phyloP scores from a whole-genome alignment of 2,888 invertebrate genomes.

The Tiliacea aurago region DNA sequence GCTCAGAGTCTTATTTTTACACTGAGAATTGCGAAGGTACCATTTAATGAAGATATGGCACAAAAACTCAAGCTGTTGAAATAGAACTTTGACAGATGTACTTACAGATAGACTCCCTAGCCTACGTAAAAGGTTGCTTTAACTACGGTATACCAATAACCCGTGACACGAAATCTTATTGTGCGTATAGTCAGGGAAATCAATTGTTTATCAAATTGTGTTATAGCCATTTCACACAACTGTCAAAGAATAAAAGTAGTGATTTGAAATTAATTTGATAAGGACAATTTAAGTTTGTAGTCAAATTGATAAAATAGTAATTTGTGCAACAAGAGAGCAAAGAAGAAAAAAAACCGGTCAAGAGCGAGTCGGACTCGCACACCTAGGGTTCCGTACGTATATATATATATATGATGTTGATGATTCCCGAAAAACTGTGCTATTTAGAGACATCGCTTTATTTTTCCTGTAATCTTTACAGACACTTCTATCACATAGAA shows the following conservation, averaged over 20 bases:
- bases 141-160: background rate
- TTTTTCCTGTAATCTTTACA: no score
- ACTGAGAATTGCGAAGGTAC: background rate
- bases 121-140: background rate
- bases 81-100: background rate
- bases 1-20: background rate
- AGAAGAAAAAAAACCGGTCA: no score
- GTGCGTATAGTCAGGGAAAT: background rate
- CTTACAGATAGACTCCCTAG: background rate
- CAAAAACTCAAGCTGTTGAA: background rate
- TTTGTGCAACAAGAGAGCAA: no score
- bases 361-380: no score
- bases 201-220: background rate
- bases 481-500: no score
- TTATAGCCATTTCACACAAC: background rate
- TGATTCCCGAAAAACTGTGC: no score
- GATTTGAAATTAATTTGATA: background rate
- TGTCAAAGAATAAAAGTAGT: background rate
- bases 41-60: background rate
- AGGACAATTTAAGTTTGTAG: background rate
- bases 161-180: background rate
- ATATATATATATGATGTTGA: no score
- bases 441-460: no score
- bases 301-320: background rate
- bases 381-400: no score